Conservation (phyloP, 2,797 vertebrate species). For the Monodelphis domestica region DNA sequence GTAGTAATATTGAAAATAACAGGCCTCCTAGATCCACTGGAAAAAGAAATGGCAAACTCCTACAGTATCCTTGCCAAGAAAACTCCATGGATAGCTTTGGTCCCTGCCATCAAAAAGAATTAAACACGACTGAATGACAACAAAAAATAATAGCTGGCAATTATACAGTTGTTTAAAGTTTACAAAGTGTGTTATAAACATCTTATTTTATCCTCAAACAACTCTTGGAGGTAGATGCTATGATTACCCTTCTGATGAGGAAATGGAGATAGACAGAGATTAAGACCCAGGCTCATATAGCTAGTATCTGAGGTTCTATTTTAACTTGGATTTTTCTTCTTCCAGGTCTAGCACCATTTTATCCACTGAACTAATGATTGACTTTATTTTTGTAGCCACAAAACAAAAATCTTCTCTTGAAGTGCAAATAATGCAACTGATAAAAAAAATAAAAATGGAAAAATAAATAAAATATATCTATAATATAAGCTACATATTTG, state of each 20-base stretch:
- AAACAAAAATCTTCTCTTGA: background rate
- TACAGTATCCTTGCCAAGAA: too few species aligned
- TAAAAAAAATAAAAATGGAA: too few species aligned
- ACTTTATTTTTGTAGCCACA: background rate
- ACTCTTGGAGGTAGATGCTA: background rate
- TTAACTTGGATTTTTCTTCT: background rate
- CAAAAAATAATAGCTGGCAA: background rate
- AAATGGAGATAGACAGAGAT: background rate
- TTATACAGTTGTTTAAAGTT: background rate
- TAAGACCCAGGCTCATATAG: background rate
- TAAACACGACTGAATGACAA: too few species aligned
- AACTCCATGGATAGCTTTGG: too few species aligned
- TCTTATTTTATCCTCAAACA: background rate
- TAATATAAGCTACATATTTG: too few species aligned
- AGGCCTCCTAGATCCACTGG: too few species aligned
- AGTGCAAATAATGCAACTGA: background rate
- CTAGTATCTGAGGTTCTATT: background rate
- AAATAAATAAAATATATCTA: too few species aligned
- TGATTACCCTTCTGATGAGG: background rate
- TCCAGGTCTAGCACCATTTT: background rate
- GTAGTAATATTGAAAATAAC: too few species aligned
- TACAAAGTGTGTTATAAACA: background rate
- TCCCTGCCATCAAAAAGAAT: too few species aligned
- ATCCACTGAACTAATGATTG: background rate
- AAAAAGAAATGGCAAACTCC: too few species aligned